Evolutionary conservation across 1,140 invertebrate species (phyloP), one percentile per base, ranked within the genome.

Genomic region (Aphelenchoides fujianensis): DNA sequence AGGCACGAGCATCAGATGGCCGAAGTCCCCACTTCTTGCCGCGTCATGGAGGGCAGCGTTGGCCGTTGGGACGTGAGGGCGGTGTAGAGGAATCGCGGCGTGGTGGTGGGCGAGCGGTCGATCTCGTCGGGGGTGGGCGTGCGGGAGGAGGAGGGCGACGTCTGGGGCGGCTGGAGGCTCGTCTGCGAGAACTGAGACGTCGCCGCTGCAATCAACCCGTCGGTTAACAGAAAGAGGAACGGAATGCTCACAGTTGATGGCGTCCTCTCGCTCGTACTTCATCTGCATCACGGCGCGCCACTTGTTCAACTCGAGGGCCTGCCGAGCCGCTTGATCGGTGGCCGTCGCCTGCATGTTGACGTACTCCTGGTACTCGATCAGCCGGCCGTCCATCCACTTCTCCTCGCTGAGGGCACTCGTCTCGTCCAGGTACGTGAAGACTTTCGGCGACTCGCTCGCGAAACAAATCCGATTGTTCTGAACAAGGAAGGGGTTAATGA

Each of bases 391-490:
- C 12, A 5, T 5, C 55, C 55, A 59, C 5, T 7, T 5, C 27
- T 5, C 5, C 34, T 59, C 55, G 5, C 34, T 19, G 27, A 59
- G 23, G 5, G 55, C 55, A 23, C 5, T 5, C 28, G 5, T 59
- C 23, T 59, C 55, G 19, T 59, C 23, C 55, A 59, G 34, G 34
- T 59, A 59, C 12, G 55, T 59, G 55, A 59, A 59, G 5, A 59
- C 55, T 32, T 5, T 7, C 28, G 55, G 55, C 5, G 19, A 59
- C 34, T 5, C 5, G 19, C 5, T 19, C 12, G 55, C 55, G 34
- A 59, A 59, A 19, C 55, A 59, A 59, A 59, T 59, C 7, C 55
- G 55, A 59, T 59, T 59, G 5, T 59, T 5, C 55, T 59, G 19
- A 59, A 59, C 28, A 59, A 27, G 34, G 12, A 59, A 30, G 23